A percentile compares a stretch with the other conserved stretches of the same genome.
phyloP scores from a whole-genome alignment of 2,888 invertebrate genomes.

The Amblyjoppa fuscipennis region DNA sequence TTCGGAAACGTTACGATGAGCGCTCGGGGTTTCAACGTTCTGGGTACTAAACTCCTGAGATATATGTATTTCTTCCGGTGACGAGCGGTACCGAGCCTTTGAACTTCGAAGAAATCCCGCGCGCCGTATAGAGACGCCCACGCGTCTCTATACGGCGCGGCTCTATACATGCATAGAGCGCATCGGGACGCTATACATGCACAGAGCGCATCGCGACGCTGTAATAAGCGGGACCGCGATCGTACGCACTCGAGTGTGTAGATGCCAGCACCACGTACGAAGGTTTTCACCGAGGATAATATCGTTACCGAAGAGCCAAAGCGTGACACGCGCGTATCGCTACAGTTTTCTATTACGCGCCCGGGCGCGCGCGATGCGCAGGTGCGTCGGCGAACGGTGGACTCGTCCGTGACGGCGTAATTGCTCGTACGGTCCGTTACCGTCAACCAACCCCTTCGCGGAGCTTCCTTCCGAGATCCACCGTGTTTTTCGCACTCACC shows the following conservation, averaged over 20 bases:
- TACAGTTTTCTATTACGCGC: background rate
- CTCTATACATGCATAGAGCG: constrained; percentile 44
- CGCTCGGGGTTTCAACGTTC: background rate
- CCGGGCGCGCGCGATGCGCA: constrained; percentile 25
- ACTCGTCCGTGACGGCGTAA: constrained; percentile 66
- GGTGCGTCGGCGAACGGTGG: constrained; percentile 51
- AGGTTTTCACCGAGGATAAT: background rate
- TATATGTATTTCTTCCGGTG: constrained; percentile 62
- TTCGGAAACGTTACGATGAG: background rate
- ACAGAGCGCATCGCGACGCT: background rate
- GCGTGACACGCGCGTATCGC: background rate
- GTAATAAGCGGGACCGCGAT: constrained; percentile 16
- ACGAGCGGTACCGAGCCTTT: constrained; percentile 47
- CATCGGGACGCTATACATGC: constrained; percentile 47
- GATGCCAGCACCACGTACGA: background rate
- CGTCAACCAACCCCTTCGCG: constrained; percentile 53
- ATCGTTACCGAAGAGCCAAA: background rate
- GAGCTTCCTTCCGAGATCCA: constrained; percentile 4
- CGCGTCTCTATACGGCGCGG: background rate
- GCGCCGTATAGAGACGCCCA: background rate
- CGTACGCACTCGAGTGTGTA: constrained; percentile 5
- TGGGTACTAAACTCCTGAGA: constrained; percentile 5
- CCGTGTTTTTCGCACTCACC: constrained; percentile 16
- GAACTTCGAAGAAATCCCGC: constrained; percentile 54
- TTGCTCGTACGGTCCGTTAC: constrained; percentile 54